These are phyloP conservation scores for Xiphophorus birchmanni DNA, from an alignment of 2,797 vertebrate species.

Conservation along the genomic window DNA sequence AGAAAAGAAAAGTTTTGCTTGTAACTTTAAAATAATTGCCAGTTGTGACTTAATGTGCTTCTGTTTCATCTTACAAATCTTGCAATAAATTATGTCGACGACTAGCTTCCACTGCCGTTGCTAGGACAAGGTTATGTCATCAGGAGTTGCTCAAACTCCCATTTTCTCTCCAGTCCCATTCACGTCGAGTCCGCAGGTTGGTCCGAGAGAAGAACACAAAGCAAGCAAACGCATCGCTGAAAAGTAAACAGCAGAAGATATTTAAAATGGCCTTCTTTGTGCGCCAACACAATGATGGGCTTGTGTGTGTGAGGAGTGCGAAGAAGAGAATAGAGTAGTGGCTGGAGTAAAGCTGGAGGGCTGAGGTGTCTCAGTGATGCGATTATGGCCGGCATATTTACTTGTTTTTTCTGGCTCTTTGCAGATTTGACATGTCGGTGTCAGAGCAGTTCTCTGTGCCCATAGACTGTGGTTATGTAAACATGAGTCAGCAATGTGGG, in stretches of 20 bases:
- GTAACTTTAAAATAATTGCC: not conserved
- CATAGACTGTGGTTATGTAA: not conserved
- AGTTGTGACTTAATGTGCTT: not conserved
- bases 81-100: not conserved
- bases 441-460: slow-evolving; percentile 2
- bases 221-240: slow-evolving; percentile 46
- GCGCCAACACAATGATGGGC: slow-evolving; percentile 51
- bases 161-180: slow-evolving; percentile 20
- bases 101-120: not conserved
- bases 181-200: not conserved
- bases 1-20: not conserved
- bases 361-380: slow-evolving; percentile 25
- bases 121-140: slow-evolving; percentile 31
- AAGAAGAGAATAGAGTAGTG: slow-evolving; percentile 49
- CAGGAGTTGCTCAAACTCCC: slow-evolving; percentile 13
- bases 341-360: slow-evolving; percentile 47
- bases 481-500: not conserved
- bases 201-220: slow-evolving; percentile 40
- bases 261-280: slow-evolving; percentile 56
- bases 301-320: slow-evolving; percentile 61
- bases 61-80: not conserved
- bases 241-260: slow-evolving; percentile 63
- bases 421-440: not conserved
- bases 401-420: slow-evolving; percentile 10
- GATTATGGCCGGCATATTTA: slow-evolving; percentile 32